Base-by-base conservation (phyloP, 1,140 invertebrate genomes). In the Bacillus rossius region DNA sequence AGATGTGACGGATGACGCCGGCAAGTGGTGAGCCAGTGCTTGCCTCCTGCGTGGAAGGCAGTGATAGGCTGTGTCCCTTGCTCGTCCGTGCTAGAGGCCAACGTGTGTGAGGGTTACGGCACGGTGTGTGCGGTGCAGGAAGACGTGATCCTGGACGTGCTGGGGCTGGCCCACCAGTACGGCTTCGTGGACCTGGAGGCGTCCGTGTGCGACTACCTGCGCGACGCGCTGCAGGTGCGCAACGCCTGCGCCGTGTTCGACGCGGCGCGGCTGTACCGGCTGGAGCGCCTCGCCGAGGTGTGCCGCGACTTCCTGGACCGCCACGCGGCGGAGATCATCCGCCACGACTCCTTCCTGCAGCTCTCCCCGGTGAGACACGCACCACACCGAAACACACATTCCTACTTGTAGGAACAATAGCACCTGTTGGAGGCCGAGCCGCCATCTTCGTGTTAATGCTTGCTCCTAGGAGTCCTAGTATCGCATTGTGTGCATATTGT, bases 241-340 rank as follows among this genome's bases (percentile, higher is more conserved):
- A 98, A 98, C 77, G 91, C 96, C 1, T 98, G 94, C 77, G 81
- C 89, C 4, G 93, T 98, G 64, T 88, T 96, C 67, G 94, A 98
- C 73, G 88, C 92, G 14, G 93, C 94, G 10, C 82, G 85, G 56
- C 75, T 90, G 61, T 94, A 86, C 74, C 79, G 80, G 57, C 72
- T 89, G 13, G 71, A 79, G 41, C 79, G 78, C 54, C 73, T 91
- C 19, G 81, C 78, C 55, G 74, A 79, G 62, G 82, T 84, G 16
- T 85, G 84, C 66, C 77, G 77, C 51, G 72, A 77, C 50, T 98
- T 90, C 73, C 87, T 96, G 72, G 96, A 99, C 73, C 83, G 84
- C 63, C 87, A 97, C 79, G 93, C 96, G 3, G 73, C 76, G 0
- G 86, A 92, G 50, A 83, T 98, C 10, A 81, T 99, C 40, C 77